Evolutionary conservation across 2,797 vertebrate species (phyloP), one percentile per base, ranked within the genome.

Genomic region (Gallinago solitaria): DNA sequence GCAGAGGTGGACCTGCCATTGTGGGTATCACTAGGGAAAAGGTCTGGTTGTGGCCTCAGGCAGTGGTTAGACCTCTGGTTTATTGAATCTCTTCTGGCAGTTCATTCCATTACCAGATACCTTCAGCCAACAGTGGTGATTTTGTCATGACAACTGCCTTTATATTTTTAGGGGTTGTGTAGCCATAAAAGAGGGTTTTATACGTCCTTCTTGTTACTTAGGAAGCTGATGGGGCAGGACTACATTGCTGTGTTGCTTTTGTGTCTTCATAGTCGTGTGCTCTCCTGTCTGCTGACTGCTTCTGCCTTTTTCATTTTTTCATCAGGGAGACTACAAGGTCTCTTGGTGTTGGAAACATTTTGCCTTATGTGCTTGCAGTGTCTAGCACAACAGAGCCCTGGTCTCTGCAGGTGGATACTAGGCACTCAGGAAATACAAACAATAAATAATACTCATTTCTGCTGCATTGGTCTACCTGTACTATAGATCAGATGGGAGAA

Each of bases 401-500:
- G n/a, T 96, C 77, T 93, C 88, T 92, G 74, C 53, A 30, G 43
- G 35, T 79, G 37, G 61, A 67, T 87, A 54, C 30, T 17, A 82
- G 80, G 56, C 32, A 64, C 24, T 82, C 67, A 30, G 43, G 64
- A 60, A 91, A 84, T 48, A 41, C 32, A 73, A 82, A 61, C 41
- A 82, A 39, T 89, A 95, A 95, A 90, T 94, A 95, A 90, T 67
- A 61, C 35, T 79, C 16, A 53, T 93, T 95, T 56, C 37, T 84
- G 59, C 59, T 59, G 32, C 50, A 47, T 56, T 84, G 77, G 33
- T 88, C 39, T 83, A 43, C 43, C 25, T 59, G 39, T 70, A 53
- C 56, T 70, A 60, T 82, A 94, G 90, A 96, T 95, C 91, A 94
- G 45, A 30, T n/a, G 80, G 78, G 63, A 90, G 35, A 83, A 57